phyloP scores from a whole-genome alignment of 1,140 invertebrate genomes.

The Helicoverpa zea region DNA sequence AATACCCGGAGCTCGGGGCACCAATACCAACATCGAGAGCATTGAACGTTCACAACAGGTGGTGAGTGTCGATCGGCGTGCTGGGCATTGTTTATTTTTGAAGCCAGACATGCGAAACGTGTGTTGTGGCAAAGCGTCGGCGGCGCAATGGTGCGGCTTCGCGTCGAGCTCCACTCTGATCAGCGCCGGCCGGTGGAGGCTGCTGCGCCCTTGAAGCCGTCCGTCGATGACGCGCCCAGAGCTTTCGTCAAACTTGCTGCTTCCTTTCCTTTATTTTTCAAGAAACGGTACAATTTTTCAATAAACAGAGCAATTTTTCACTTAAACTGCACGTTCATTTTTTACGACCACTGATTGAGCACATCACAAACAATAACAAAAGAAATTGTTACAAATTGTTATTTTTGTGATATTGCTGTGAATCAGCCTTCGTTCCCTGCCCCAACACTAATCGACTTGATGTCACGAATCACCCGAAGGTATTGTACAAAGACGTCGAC shows the following conservation, averaged over 20 bases:
- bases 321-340: background rate
- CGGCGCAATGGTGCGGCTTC: constrained; percentile 69
- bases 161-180: constrained; percentile 51
- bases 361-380: background rate
- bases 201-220: constrained; percentile 73
- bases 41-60: constrained; percentile 72
- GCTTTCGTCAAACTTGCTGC: constrained; percentile 42
- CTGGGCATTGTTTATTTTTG: constrained; percentile 73
- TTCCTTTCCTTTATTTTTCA: constrained; percentile 5
- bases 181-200: constrained; percentile 61
- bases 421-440: background rate
- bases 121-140: constrained; percentile 65
- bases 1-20: constrained; percentile 14
- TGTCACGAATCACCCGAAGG: constrained; percentile 39
- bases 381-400: background rate
- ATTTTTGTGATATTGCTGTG: background rate
- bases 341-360: background rate
- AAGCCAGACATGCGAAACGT: constrained; percentile 60
- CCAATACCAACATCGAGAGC: constrained; percentile 54
- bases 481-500: constrained; percentile 72
- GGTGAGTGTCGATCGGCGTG: constrained; percentile 69
- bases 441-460: background rate
- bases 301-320: background rate
- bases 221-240: constrained; percentile 23
- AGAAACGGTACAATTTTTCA: background rate